These are phyloP conservation scores for Chloropsis hardwickii DNA, from an alignment of 2,113 vertebrate genomes.

Conservation along the genomic window DNA sequence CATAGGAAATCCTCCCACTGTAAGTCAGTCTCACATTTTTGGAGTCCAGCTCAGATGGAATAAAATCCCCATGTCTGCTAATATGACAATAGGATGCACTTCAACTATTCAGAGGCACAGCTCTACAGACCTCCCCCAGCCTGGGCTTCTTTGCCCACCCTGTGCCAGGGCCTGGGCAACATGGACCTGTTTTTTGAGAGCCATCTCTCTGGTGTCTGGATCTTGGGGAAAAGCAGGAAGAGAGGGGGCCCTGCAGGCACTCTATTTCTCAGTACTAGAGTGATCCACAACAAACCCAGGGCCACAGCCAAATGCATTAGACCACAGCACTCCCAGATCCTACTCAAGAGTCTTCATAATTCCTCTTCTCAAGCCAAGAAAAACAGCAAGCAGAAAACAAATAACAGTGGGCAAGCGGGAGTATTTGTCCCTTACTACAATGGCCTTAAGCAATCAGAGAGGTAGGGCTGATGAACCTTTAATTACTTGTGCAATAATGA, in stretches of 20 bases:
- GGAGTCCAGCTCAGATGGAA: not conserved
- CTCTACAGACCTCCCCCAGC: not conserved
- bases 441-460: constrained; percentile 57
- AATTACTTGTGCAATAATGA: constrained; percentile 60
- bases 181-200: not conserved
- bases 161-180: not conserved
- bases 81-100: not conserved
- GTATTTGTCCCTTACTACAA: constrained; percentile 64
- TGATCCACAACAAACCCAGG: constrained; percentile 2
- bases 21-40: not conserved
- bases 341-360: constrained; percentile 38
- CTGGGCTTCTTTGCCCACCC: not conserved
- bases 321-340: constrained; percentile 38
- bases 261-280: not conserved
- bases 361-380: constrained; percentile 54
- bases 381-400: constrained; percentile 68
- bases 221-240: not conserved
- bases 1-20: not conserved
- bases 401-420: constrained; percentile 53
- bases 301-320: constrained; percentile 56
- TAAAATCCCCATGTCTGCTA: not conserved
- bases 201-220: not conserved
- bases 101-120: not conserved
- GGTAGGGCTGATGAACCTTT: constrained; percentile 61
- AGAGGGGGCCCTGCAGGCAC: not conserved